phyloP scores from a whole-genome alignment of 2,888 invertebrate genomes.

The Macrosiphum euphorbiae region DNA sequence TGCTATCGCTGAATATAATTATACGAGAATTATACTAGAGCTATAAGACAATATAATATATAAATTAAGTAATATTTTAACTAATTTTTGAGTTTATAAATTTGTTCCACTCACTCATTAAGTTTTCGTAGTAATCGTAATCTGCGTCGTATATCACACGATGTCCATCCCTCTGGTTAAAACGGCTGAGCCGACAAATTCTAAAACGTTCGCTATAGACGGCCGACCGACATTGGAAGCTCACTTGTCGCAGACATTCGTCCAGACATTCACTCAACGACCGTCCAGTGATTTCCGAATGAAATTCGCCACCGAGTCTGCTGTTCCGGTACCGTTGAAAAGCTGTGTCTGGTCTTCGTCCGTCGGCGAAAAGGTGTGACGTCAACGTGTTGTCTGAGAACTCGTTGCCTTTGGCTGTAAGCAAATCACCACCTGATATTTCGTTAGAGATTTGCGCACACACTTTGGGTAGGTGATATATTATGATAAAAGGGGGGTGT shows the following conservation, averaged over 20 bases:
- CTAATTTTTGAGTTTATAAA: neutral
- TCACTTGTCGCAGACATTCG: constrained; percentile 89
- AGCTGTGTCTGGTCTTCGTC: constrained; percentile 87
- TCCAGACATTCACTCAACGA: constrained; percentile 91
- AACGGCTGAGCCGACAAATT: constrained; percentile 86
- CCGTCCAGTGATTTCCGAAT: constrained; percentile 89
- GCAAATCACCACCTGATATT: constrained; percentile 63
- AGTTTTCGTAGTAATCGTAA: constrained; percentile 93
- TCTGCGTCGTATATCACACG: constrained; percentile 90
- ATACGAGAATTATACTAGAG: neutral
- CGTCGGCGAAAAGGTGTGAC: constrained; percentile 86
- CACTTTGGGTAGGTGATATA: constrained; percentile 43
- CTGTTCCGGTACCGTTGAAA: constrained; percentile 90
- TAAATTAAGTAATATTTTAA: neutral
- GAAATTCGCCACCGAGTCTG: constrained; percentile 87
- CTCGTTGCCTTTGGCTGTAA: constrained; percentile 85
- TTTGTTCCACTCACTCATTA: constrained; percentile 83
- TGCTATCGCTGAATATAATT: neutral
- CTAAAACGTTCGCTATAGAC: constrained; percentile 89
- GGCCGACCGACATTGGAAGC: constrained; percentile 90
- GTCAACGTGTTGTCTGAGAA: constrained; percentile 89
- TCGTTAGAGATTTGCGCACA: constrained; percentile 56
- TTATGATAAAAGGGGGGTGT: neutral
- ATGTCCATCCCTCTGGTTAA: constrained; percentile 89
- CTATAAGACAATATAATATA: neutral